Evolutionary conservation across 2,113 vertebrate species (phyloP), one percentile per base, ranked within the genome.

Genomic region (Microtus richardsoni): DNA sequence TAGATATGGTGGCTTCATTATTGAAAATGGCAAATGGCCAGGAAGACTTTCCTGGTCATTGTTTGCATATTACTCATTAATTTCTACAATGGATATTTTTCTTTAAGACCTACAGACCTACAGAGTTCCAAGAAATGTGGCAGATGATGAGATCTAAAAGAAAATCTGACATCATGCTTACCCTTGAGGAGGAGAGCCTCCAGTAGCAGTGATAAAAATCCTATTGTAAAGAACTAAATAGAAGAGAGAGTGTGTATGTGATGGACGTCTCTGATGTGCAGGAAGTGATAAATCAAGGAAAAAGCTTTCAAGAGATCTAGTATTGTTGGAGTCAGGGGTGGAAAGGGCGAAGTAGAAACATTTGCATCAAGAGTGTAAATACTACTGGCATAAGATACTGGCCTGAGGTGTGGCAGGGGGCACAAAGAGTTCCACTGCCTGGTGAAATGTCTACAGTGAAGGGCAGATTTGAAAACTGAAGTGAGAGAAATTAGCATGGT

Each of bases 41-140:
- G 1, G 4, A 96, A 96, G 26, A 93, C 80, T 97, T 96, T 95
- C 78, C 16, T 62, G 64, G 88, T 91, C 94, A 39, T 49, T 1
- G 80, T 89, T 9, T 96, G 90, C 92, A 21, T 47, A 96, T 96
- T 82, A 71, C 87, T 97, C 92, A 87, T 88, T 96, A 86, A n/a
- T 47, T 95, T 52, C 73, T 49, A 21, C 30, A 91, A 62, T 89
- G 60, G 77, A 77, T 96, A 93, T 94, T 82, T 95, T 82, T 96
- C 70, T 84, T 82, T 93, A 89, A 41, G 54, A 70, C 62, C 36
- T 58, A 52, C 73, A 92, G 66, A n/a, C 62, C 36, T 58, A 52
- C 73, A 94, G 66, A n/a, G 60, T 91, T 93, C 73, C 5, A 0
- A 70, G 68, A 93, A 96, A 68, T 86, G 36, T 33, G 28, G 85